phyloP scores from a whole-genome alignment of 2,113 vertebrate genomes.

The Antennarius striatus region DNA sequence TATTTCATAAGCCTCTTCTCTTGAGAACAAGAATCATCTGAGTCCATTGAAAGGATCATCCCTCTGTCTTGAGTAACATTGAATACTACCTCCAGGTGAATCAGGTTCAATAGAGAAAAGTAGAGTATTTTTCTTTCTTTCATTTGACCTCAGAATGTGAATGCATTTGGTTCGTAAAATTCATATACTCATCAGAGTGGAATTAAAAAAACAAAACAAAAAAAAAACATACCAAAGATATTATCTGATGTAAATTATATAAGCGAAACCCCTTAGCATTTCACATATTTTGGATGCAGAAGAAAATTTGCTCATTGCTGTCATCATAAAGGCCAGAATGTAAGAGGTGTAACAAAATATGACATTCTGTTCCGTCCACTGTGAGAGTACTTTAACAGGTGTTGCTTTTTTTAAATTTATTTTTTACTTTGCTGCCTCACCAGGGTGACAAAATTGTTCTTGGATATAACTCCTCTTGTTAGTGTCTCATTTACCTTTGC shows the following conservation, averaged over 20 bases:
- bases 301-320: neutral
- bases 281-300: neutral
- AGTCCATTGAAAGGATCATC: slow-evolving; percentile 5
- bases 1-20: slow-evolving; percentile 1
- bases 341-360: slow-evolving; percentile 23
- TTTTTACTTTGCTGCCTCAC: slow-evolving; percentile 39
- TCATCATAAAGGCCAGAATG: neutral
- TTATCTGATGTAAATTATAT: slow-evolving; percentile 44
- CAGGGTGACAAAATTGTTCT: slow-evolving; percentile 51
- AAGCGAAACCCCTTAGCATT: slow-evolving; percentile 9
- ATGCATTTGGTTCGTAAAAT: no score
- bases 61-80: neutral
- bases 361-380: slow-evolving; percentile 13
- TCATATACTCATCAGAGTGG: no score
- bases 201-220: no score
- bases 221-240: neutral
- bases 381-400: slow-evolving; percentile 24
- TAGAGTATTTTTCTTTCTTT: slow-evolving; percentile 1
- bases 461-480: slow-evolving; percentile 38
- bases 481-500: slow-evolving; percentile 40
- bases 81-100: slow-evolving; percentile 4
- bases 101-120: neutral
- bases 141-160: neutral
- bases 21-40: slow-evolving; percentile 10
- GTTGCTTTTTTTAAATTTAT: neutral